Evolutionary conservation across 1,140 invertebrate genomes (phyloP).

Genomic region (Drosophila rhopaloa): DNA sequence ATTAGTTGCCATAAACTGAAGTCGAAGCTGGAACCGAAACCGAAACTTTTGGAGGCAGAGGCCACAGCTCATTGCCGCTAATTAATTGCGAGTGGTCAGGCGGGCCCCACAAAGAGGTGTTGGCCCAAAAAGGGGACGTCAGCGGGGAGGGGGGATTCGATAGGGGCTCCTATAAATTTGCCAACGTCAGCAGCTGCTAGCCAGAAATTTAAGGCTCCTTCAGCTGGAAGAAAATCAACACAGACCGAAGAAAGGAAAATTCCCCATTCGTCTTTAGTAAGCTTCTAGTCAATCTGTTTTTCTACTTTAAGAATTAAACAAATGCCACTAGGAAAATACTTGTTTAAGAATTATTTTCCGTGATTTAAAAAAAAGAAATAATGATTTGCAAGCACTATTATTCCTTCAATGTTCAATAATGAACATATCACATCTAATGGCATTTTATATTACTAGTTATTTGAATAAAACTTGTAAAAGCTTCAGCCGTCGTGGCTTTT

Average conservation of each 20-base stretch:
- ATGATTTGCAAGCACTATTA: too few species aligned
- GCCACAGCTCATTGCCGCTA: slow-evolving; percentile 77
- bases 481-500: neutral
- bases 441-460: too few species aligned
- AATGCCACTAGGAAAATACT: too few species aligned
- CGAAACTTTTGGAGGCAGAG: slow-evolving; percentile 33
- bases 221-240: slow-evolving; percentile 32
- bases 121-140: neutral
- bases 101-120: slow-evolving; percentile 41
- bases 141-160: slow-evolving; percentile 3
- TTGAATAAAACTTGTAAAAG: neutral
- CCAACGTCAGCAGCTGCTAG: slow-evolving; percentile 41
- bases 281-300: neutral
- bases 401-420: too few species aligned
- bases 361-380: too few species aligned
- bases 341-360: too few species aligned
- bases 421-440: too few species aligned
- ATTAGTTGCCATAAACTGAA: slow-evolving; percentile 65
- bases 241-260: slow-evolving; percentile 9
- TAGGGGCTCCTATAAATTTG: slow-evolving; percentile 32
- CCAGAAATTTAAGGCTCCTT: slow-evolving; percentile 39
- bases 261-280: neutral
- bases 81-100: slow-evolving; percentile 75
- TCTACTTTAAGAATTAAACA: too few species aligned
- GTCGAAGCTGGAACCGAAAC: slow-evolving; percentile 34